Base-by-base conservation (phyloP, 35 echinoderm and acorn worm species). In the Ophioderma brevispina region DNA sequence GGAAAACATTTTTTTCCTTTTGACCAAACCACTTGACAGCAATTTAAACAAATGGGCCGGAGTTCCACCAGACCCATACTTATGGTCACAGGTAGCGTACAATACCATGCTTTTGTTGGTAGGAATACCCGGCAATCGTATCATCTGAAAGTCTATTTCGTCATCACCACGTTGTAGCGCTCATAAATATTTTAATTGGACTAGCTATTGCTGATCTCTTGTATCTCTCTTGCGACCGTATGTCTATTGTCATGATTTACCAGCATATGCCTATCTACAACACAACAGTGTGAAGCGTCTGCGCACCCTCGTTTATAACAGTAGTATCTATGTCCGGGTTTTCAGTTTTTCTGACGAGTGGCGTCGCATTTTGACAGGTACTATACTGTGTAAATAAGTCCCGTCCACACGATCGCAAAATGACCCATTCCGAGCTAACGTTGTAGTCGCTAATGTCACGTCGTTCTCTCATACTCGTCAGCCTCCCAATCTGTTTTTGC, bases 361-460 rank as follows among this genome's bases (percentile, higher is more conserved):
- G 79, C 25, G 82, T 93, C 33, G 86, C 79, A n/a, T 4, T 52
- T 93, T 0, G 92, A 93, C 36, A 78, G 92, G 5, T 93, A 84
- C 36, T 76, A n/a, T n/a, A 75, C 37, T 87, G 86, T 1, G 76
- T 93, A 18, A 89, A 86, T 41, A 78, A 79, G 38, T n/a, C n/a
- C n/a, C n/a, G n/a, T n/a, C 92, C 92, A 30, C 63, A 82, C 1
- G 33, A 84, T 0, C 80, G 85, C 0, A 59, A 55, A 31, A 80
- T 88, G 28, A 88, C 86, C 52, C 76, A 30, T n/a, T 31, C 10
- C 80, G 64, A 21, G 92, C 92, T 46, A 38, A 83, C 1, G 39
- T 88, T 55, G 56, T 84, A 8, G 80, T 88, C 64, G 18, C 15
- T 93, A 23, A 2, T 25, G 2, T 30, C n/a, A 18, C n/a, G n/a